These are phyloP conservation scores for Peromyscus aztecus DNA, from an alignment of 2,797 vertebrate species.

Conservation along the genomic window DNA sequence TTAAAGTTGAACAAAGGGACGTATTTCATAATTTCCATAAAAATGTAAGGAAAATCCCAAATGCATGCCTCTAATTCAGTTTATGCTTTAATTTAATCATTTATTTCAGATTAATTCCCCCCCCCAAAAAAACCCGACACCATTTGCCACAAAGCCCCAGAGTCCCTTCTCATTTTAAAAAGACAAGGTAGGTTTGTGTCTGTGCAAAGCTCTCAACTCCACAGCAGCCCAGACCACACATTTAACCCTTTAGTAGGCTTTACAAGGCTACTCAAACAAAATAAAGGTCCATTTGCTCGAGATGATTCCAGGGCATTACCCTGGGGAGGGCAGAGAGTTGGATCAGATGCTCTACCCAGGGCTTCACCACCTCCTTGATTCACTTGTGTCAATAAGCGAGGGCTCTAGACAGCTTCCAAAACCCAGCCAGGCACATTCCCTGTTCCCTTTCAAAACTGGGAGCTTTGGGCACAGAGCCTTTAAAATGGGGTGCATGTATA, in stretches of 20 bases:
- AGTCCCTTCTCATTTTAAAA: constrained; percentile 67
- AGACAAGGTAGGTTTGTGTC: constrained; percentile 71
- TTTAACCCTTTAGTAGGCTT: constrained; percentile 68
- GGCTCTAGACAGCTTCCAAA: constrained; percentile 21
- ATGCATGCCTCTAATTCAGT: constrained; percentile 54
- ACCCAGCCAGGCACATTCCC: constrained; percentile 58
- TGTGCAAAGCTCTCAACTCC: neutral
- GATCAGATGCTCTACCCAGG: constrained; percentile 53
- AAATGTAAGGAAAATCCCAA: constrained; percentile 71
- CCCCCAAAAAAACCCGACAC: constrained; percentile 54
- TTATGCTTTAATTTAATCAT: constrained; percentile 78
- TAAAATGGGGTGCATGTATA: constrained; percentile 45
- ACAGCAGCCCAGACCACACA: neutral
- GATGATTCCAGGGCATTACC: constrained; percentile 33
- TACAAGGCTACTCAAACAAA: constrained; percentile 33
- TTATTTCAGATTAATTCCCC: constrained; percentile 70
- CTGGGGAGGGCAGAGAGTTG: constrained; percentile 40
- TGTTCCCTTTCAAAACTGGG: constrained; percentile 64
- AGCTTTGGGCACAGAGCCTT: constrained; percentile 59
- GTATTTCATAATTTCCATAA: constrained; percentile 73
- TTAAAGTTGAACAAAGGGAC: constrained; percentile 68
- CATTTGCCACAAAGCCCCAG: constrained; percentile 68
- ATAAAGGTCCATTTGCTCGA: neutral
- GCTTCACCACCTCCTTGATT: constrained; percentile 51
- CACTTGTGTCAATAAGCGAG: constrained; percentile 69